A percentile compares a stretch with the other conserved stretches of the same genome.
Conservation (phyloP, 2,888 invertebrate genomes). For the Harpalus rubripes region DNA sequence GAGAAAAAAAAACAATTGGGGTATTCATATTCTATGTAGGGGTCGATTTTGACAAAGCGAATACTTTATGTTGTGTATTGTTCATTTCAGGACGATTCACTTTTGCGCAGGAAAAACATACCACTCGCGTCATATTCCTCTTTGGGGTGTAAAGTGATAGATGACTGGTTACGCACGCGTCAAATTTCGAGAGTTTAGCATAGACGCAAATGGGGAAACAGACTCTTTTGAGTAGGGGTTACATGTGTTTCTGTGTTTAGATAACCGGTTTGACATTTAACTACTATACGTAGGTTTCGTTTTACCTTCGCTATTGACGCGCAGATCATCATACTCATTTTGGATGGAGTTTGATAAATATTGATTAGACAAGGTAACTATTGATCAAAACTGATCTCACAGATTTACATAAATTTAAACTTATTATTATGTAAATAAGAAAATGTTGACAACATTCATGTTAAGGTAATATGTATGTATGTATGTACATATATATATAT, state of each 20-base stretch:
- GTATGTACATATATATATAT: too few relatives aligned
- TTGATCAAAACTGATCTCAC: too few relatives aligned
- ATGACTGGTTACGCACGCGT: slow-evolving; percentile 33
- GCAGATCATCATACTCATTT: background rate
- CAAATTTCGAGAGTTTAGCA: slow-evolving; percentile 14
- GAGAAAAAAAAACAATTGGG: too few relatives aligned
- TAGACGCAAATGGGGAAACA: background rate
- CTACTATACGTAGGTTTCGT: slow-evolving; percentile 9
- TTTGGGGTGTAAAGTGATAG: slow-evolving; percentile 24
- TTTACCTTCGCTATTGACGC: slow-evolving; percentile 34
- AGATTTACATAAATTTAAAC: too few relatives aligned
- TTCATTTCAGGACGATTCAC: background rate
- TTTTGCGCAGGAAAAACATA: background rate
- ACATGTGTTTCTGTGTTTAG: slow-evolving; percentile 4
- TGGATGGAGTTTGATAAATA: too few relatives aligned
- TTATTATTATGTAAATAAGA: too few relatives aligned
- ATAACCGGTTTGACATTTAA: slow-evolving; percentile 18
- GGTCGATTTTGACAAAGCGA: background rate
- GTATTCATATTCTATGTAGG: too few relatives aligned
- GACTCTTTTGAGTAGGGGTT: background rate
- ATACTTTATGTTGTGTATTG: slow-evolving; percentile 35
- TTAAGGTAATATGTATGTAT: too few relatives aligned
- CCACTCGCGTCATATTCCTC: background rate
- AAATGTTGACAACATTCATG: too few relatives aligned
- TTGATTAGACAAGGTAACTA: too few relatives aligned